A percentile compares a stretch with the other conserved stretches of the same genome.
Conservation (phyloP, 2,888 invertebrate species). For the Eulithis prunata region DNA sequence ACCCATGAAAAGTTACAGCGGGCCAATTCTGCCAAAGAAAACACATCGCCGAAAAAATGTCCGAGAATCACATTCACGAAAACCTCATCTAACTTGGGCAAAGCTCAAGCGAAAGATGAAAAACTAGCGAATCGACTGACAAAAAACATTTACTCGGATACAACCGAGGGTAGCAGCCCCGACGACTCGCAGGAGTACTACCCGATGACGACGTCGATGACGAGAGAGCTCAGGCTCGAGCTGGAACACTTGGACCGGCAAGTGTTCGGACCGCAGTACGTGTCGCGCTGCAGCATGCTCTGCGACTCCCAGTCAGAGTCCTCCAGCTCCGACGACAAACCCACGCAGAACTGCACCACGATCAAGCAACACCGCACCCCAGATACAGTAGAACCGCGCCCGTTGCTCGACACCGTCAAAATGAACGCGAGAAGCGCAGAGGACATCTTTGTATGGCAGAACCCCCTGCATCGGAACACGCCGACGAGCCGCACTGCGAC, state of each 20-base stretch:
- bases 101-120: constrained; percentile 58
- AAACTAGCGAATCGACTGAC: constrained; percentile 55
- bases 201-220: constrained; percentile 94
- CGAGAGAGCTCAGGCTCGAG: constrained; percentile 91
- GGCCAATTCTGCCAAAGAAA: constrained; percentile 68
- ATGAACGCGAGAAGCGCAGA: constrained; percentile 82
- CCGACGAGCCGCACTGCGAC: constrained; percentile 73
- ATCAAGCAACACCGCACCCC: constrained; percentile 55
- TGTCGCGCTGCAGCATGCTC: constrained; percentile 68
- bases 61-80: constrained; percentile 71
- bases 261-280: constrained; percentile 87
- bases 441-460: constrained; percentile 92
- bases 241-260: constrained; percentile 93
- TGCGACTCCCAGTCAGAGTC: constrained; percentile 77
- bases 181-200: constrained; percentile 93
- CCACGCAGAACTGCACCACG: constrained; percentile 56
- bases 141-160: constrained; percentile 62
- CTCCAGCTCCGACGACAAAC: constrained; percentile 73
- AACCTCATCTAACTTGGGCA: constrained; percentile 66
- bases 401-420: constrained; percentile 15
- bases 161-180: constrained; percentile 87
- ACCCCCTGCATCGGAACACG: constrained; percentile 87
- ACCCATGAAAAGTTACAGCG: constrained; percentile 67
- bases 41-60: constrained; percentile 59
- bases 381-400: constrained; percentile 36